Percentiles rank a stretch among this genome's conserved stretches.
Conservation (phyloP, 2,797 vertebrate genomes). For the Pteronotus mesoamericanus region DNA sequence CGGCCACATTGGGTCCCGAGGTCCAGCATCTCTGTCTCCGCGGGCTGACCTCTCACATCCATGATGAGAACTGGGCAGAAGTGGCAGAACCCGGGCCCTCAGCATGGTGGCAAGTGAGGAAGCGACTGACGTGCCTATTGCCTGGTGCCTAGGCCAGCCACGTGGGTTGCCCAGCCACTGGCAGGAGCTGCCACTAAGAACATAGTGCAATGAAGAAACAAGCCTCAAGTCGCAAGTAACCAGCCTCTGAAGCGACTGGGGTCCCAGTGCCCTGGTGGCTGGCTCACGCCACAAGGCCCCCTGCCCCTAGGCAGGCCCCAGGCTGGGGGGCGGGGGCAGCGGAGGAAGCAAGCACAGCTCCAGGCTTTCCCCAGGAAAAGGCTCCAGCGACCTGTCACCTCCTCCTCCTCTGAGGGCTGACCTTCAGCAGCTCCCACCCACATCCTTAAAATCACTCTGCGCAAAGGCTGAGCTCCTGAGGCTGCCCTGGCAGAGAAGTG, state of each 20-base stretch:
- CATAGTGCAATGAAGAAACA: background rate
- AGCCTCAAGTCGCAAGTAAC: background rate
- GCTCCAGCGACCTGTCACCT: background rate
- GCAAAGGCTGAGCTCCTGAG: background rate
- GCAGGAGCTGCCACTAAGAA: background rate
- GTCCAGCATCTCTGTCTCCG: background rate
- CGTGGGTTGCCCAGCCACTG: rapidly evolving
- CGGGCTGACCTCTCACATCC: too few species aligned
- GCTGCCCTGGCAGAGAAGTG: background rate
- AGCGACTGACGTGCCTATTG: background rate
- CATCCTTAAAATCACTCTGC: background rate
- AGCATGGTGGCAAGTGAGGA: rapidly evolving
- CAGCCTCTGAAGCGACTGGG: rapidly evolving
- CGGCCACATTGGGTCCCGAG: too few species aligned
- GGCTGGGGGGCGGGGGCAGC: background rate
- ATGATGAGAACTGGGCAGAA: background rate
- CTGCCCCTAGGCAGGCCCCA: background rate
- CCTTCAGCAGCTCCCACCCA: rapidly evolving
- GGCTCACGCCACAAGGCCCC: background rate
- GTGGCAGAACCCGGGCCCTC: background rate
- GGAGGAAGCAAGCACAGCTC: background rate
- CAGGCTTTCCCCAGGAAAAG: rapidly evolving
- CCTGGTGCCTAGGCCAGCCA: background rate
- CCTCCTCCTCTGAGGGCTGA: background rate
- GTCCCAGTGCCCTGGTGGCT: background rate